These are phyloP conservation scores for Bombus turneri DNA, from an alignment of 1,140 invertebrate species.

Conservation along the genomic window DNA sequence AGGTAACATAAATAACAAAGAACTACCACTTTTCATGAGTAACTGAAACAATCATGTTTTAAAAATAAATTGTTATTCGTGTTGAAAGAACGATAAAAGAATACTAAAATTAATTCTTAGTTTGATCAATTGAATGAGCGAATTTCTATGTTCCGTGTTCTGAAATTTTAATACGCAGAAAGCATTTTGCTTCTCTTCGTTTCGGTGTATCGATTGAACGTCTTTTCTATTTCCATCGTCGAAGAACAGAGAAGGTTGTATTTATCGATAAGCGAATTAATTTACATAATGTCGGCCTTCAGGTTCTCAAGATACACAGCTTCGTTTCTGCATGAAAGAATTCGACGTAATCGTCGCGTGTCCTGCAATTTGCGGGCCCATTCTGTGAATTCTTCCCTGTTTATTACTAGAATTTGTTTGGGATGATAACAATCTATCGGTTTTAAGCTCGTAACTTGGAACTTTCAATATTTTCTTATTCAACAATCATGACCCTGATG, in stretches of 20 bases:
- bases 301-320: slow-evolving; percentile 17
- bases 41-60: too few relatives aligned
- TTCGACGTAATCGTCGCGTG: slow-evolving; percentile 43
- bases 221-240: slow-evolving; percentile 16
- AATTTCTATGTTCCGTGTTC: too few relatives aligned
- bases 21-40: neutral
- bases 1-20: neutral
- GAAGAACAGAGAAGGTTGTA: slow-evolving; percentile 36
- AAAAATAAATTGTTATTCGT: too few relatives aligned
- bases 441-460: neutral
- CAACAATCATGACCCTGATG: neutral
- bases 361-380: slow-evolving; percentile 14
- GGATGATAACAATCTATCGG: slow-evolving; percentile 8
- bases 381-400: neutral
- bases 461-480: neutral
- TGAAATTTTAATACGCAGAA: neutral
- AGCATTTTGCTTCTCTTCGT: neutral
- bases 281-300: slow-evolving; percentile 46
- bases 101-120: neutral
- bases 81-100: neutral
- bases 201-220: slow-evolving; percentile 22
- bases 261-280: slow-evolving; percentile 43
- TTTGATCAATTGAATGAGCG: neutral
- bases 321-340: slow-evolving; percentile 41
- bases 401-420: neutral